Conservation (phyloP, 2,113 vertebrate species). For the Geococcyx californianus region DNA sequence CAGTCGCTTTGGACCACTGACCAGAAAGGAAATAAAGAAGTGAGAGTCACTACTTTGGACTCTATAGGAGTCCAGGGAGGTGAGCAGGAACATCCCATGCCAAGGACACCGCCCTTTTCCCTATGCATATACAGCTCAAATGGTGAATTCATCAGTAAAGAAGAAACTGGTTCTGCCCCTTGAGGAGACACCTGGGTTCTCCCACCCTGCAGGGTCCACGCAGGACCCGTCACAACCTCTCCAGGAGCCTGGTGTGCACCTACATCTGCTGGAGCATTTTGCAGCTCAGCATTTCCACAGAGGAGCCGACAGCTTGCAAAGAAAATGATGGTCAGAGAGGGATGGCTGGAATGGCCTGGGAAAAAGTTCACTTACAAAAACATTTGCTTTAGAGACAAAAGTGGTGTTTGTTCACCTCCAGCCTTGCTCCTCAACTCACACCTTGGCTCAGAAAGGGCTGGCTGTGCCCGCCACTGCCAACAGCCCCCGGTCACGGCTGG, state of each 20-base stretch:
- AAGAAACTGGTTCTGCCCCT: neutral
- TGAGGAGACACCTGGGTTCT: too few relatives aligned
- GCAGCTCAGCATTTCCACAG: neutral
- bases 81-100: neutral
- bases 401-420: rapidly evolving
- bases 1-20: neutral
- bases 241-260: rapidly evolving
- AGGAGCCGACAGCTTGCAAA: neutral
- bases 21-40: neutral
- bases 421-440: neutral
- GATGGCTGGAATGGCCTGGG: neutral
- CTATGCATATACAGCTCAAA: rapidly evolving
- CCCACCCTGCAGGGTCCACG: neutral
- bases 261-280: neutral
- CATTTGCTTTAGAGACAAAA: neutral
- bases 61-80: neutral
- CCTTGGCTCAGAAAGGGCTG: neutral
- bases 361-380: neutral
- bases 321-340: rapidly evolving
- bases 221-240: neutral
- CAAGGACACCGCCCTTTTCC: neutral
- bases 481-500: neutral
- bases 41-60: rapidly evolving
- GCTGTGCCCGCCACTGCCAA: neutral
- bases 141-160: neutral